Conservation (phyloP, 2,113 vertebrate genomes). For the Gulo gulo region DNA sequence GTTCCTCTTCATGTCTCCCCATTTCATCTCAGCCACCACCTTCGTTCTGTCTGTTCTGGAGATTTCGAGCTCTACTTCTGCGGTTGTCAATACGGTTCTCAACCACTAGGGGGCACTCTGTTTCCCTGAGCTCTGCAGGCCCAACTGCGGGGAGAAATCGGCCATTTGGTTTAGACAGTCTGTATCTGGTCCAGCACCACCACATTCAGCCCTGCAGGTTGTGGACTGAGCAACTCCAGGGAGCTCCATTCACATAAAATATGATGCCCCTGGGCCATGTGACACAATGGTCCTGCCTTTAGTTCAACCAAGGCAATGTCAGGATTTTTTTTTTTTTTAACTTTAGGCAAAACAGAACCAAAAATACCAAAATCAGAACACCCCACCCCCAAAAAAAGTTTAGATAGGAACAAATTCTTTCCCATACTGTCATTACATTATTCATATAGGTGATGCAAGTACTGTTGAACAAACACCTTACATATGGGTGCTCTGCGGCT, state of each 20-base stretch:
- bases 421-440: neutral
- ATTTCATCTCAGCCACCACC: neutral
- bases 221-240: neutral
- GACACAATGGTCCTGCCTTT: neutral
- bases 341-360: conserved; percentile 3
- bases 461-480: neutral
- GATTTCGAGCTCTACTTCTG: neutral
- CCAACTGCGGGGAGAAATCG: neutral
- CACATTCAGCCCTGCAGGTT: neutral
- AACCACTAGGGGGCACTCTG: conserved; percentile 49
- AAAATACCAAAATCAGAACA: conserved; percentile 39
- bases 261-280: neutral
- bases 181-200: neutral
- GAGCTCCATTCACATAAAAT: neutral
- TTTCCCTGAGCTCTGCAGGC: neutral
- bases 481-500: neutral
- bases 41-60: neutral
- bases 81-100: neutral
- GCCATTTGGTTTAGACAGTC: neutral
- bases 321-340: neutral
- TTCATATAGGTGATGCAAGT: conserved; percentile 26
- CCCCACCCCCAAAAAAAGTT: neutral
- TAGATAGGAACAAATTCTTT: conserved; percentile 32
- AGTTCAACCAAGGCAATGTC: conserved; percentile 12
- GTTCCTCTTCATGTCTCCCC: neutral